Conservation (phyloP, 2,888 invertebrate species). For the Sarcophaga caerulescens region DNA sequence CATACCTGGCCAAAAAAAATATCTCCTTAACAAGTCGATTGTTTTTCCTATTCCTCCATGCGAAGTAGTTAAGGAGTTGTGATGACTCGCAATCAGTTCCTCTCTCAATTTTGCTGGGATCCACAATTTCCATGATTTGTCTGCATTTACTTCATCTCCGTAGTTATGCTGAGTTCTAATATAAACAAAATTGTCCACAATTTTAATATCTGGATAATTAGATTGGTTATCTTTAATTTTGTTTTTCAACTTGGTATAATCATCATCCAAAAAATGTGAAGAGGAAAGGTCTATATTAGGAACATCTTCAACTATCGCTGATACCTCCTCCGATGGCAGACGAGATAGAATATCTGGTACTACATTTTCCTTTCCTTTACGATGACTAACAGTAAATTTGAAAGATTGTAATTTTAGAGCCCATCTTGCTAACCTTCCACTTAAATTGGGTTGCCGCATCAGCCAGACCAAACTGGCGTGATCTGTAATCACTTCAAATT, state of each 20-base stretch:
- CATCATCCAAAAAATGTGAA: constrained; percentile 32
- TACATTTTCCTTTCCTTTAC: constrained; percentile 70
- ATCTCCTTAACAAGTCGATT: neutral
- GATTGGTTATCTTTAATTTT: constrained; percentile 18
- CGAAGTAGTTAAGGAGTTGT: neutral
- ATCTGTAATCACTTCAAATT: constrained; percentile 61
- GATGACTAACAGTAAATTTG: constrained; percentile 67
- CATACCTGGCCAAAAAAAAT: neutral
- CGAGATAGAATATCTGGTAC: constrained; percentile 72
- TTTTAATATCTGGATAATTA: constrained; percentile 29
- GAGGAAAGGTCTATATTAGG: constrained; percentile 50
- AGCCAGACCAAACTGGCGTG: no score
- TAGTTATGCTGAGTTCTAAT: constrained; percentile 1
- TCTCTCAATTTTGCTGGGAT: neutral
- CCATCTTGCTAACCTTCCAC: constrained; percentile 72
- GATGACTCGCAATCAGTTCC: neutral
- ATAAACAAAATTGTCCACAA: constrained; percentile 35
- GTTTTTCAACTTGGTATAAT: constrained; percentile 42
- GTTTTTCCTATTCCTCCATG: neutral
- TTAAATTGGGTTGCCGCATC: constrained; percentile 70
- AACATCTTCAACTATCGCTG: constrained; percentile 1
- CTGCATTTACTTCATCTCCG: neutral
- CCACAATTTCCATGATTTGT: constrained; percentile 8
- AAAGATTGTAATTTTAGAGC: constrained; percentile 29
- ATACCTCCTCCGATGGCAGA: constrained; percentile 32